These are phyloP conservation scores for Hemiscyllium ocellatum DNA, from an alignment of 2,113 vertebrate genomes.

Conservation along the genomic window DNA sequence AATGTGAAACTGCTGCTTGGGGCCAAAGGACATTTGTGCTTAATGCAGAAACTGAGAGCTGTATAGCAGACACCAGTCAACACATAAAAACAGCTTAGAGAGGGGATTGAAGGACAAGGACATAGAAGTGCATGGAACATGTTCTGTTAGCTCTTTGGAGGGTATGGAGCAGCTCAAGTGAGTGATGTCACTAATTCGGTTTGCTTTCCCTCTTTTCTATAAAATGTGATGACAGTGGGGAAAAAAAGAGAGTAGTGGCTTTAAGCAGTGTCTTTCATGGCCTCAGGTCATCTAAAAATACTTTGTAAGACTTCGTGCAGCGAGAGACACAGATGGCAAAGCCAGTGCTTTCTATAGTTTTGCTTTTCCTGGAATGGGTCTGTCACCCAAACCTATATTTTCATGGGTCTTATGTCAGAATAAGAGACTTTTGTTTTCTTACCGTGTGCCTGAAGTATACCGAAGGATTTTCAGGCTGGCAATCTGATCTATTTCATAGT, in stretches of 20 bases:
- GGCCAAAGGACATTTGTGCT: background rate
- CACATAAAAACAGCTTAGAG: background rate
- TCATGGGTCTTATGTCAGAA: too few relatives aligned
- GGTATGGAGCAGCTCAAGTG: background rate
- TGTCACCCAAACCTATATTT: too few relatives aligned
- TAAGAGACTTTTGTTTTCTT: too few relatives aligned
- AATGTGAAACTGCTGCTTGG: background rate
- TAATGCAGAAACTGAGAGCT: background rate
- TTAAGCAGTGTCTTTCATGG: background rate
- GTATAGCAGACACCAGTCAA: background rate
- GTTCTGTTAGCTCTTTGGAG: background rate
- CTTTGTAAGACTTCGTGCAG: background rate
- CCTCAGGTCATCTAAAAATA: background rate
- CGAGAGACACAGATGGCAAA: too few relatives aligned
- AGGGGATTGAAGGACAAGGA: background rate
- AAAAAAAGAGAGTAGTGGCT: background rate
- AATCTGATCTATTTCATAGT: too few relatives aligned
- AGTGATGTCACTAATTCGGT: background rate
- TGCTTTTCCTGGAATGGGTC: too few relatives aligned
- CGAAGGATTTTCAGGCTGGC: too few relatives aligned
- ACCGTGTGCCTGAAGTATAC: too few relatives aligned
- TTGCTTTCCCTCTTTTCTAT: background rate
- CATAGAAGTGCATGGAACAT: background rate
- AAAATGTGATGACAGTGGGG: background rate
- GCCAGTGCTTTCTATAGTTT: too few relatives aligned